Base-by-base conservation (phyloP, 2,797 vertebrate genomes). In the Sebastolobus alascanus region DNA sequence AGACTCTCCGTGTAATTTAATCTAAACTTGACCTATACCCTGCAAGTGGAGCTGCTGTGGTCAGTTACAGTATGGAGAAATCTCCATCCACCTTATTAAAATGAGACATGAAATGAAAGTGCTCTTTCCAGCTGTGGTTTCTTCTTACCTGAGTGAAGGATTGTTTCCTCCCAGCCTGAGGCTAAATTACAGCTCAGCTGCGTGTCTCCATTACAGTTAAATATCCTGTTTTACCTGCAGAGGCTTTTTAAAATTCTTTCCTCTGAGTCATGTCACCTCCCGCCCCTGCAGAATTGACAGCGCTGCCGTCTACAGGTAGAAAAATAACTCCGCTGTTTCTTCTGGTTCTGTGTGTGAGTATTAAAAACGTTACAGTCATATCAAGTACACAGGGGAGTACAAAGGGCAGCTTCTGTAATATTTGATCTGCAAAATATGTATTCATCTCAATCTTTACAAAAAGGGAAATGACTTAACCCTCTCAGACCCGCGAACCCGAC, bases 181-280 rank as follows among this genome's bases (percentile, higher is more conserved):
- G 56, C 67, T 77, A 65, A 82, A 85, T 86, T 82, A 78, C 46
- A 68, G 68, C 73, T 75, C 33, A 73, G 50, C 27, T 46, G 16
- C 78, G 25, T 27, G 22, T 74, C 67, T 67, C 56, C 56, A 72
- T 71, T 60, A 14, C n/a, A 1, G 20, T 77, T 74, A 83, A 80
- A 63, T 72, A 52, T 60, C 72, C n/a, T 38, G 10, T 59, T 80
- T 79, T 71, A 74, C 31, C 27, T 66, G 35, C 71, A 66, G 13
- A 79, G 54, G 6, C 11, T 20, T 68, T 63, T 71, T 77, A 20
- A 46, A 46, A 46, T 4, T 46, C 1, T 66, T 80, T 82, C 20
- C 33, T 82, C 69, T 61, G 50, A 73, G 75, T 66, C 16, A 1
- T 50, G 43, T 71, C 67, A 67, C 64, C 37, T 83, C 59, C 43